Base-by-base conservation (phyloP, 2,888 invertebrate genomes). In the Caenorhabditis auriculariae region DNA sequence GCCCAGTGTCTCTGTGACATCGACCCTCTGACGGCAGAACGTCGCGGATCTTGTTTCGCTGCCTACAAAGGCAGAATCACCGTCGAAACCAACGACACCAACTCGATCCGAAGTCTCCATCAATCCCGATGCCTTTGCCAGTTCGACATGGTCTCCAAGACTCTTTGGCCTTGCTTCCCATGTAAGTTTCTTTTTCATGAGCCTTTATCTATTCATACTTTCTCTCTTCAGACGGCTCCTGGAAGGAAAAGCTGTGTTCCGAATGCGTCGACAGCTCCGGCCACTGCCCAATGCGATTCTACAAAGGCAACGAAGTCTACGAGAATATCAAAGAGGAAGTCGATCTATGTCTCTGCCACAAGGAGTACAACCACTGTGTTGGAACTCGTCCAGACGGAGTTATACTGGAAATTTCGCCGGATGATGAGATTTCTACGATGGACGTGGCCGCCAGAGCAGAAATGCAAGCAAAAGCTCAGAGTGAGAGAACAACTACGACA, bases 131-230 rank as follows among this genome's bases (percentile, higher is more conserved):
- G 80, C 50, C 54, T 80, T 9, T 80, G 80, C 48, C 80, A 80
- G 43, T 47, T 80, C 17, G 80, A 80, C 51, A 72, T 62, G 46
- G 62, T 70, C n/a, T 72, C 76, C 1, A 75, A 75, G 24, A 72
- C 75, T 12, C 41, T 80, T 2, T 80, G 80, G 80, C 80, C 80
- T 0, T 80, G 80, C 51, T 80, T 80, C 67, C 80, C 80, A 28
- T 79, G 79, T 79, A 38, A 71, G 73, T 59, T 42, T 19, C 7
- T 37, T 35, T n/a, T 28, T 35, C 49, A 43, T 45, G 5, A 9
- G 15, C 12, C 32, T 17, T n/a, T 17, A n/a, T 28, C 9, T 4
- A 37, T 24, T 38, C 15, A 58, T 54, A 27, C n/a, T 38, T 12
- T 26, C 27, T 37, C 21, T 28, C 56, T 75, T 49, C 54, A 80